Evolutionary conservation across 2,888 invertebrate species (phyloP).

Genomic region (Ectemnius cavifrons): DNA sequence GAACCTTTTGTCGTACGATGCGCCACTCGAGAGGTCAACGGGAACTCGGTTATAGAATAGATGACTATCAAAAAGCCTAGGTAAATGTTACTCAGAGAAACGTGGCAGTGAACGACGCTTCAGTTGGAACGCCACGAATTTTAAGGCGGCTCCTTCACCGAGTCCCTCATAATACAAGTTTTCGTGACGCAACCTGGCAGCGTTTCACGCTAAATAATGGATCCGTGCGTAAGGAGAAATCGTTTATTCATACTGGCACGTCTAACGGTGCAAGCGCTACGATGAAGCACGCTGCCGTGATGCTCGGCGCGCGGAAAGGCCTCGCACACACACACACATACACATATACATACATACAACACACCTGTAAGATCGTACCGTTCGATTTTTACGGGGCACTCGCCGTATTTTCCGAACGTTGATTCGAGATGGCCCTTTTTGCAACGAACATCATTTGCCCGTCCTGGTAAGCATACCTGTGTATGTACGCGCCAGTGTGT

Average conservation of each 20-base stretch:
- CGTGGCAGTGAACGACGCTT: neutral
- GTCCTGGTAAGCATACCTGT: no score
- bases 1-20: no score
- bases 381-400: no score
- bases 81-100: neutral
- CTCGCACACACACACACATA: no score
- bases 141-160: neutral
- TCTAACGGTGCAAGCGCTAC: slow-evolving; percentile 25
- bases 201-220: slow-evolving; percentile 27
- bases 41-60: neutral
- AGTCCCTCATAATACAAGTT: slow-evolving; percentile 9
- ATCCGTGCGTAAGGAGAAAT: slow-evolving; percentile 11
- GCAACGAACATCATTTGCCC: no score
- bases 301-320: slow-evolving; percentile 21
- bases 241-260: slow-evolving; percentile 31
- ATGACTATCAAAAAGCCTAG: neutral
- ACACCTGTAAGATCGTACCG: no score
- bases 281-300: slow-evolving; percentile 5
- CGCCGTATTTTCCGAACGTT: no score
- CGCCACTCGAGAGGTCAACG: neutral
- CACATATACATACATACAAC: no score
- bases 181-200: slow-evolving; percentile 30
- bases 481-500: no score
- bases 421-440: no score
- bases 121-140: neutral